Evolutionary conservation across 1,140 invertebrate genomes (phyloP), one percentile per base, ranked within the genome.

Genomic region (Centruroides vittatus): DNA sequence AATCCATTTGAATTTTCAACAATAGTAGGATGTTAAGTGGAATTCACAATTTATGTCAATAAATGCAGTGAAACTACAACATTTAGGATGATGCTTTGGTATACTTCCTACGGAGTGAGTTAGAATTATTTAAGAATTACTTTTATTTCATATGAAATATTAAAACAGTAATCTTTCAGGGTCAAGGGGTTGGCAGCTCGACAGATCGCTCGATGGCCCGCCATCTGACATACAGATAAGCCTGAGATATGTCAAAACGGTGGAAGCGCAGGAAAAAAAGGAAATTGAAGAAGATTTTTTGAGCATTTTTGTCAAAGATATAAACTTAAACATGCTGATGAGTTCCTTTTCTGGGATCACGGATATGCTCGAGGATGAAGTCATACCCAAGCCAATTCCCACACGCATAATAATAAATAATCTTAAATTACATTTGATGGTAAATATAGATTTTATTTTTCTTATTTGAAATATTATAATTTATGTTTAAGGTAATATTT

Each of bases 341-440:
- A 64, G 59, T 56, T 59, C 52, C 36, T 57, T 60, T 47, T 64
- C 62, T 49, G 59, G 59, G 12, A 34, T 64, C 36, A 59, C 58
- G 47, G 62, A 60, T 13, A 61, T 64, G 10, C 59, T 64, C 55
- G 59, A 64, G 55, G 62, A 64, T 61, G 62, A 64, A 61, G 7
- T 64, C 35, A 56, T 55, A 1, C 7, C 62, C 35, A 61, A 64
- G 50, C 56, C 59, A 9, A 56, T 64, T 47, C 62, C 62, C 36
- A 61, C 62, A 52, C 60, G 59, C 55, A 48, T 64, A 23, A 57
- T 64, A 58, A 36, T 64, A 50, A 57, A 61, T 56, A 61, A 60
- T 55, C 58, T 64, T 13, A 47, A 61, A 35, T 50, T 64, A 46
- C 59, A 64, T 50, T 55, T 64, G 10, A 55, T 61, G 62, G 62